A percentile compares a stretch with the other conserved stretches of the same genome.
Conservation (phyloP, 1,140 invertebrate genomes). For the Drosophila subpulchrella region DNA sequence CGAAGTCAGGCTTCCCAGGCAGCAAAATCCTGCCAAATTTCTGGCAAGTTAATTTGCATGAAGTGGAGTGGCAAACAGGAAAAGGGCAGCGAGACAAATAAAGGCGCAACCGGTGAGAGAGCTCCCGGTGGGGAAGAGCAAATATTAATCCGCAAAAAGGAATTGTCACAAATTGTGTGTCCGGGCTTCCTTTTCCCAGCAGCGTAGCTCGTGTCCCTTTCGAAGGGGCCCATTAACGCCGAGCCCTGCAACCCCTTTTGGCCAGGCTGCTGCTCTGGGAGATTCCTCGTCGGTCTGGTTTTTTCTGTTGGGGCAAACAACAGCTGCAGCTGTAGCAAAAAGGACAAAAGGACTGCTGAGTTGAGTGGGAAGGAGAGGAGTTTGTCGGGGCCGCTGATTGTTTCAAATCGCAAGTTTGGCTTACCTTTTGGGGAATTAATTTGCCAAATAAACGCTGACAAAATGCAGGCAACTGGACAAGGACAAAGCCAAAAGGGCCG, state of each 20-base stretch:
- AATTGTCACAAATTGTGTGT: slow-evolving; percentile 82
- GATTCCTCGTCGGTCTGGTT: slow-evolving; percentile 13
- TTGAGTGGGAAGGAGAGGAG: slow-evolving; percentile 2
- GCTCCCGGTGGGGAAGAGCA: slow-evolving; percentile 53
- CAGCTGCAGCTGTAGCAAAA: slow-evolving; percentile 68
- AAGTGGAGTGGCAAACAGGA: slow-evolving; percentile 61
- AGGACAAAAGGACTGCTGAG: slow-evolving; percentile 58
- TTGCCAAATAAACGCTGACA: slow-evolving; percentile 83
- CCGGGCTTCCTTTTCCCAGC: slow-evolving; percentile 39
- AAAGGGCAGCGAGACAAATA: slow-evolving; percentile 67
- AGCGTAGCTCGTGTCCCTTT: slow-evolving; percentile 25
- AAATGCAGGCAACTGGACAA: slow-evolving; percentile 79
- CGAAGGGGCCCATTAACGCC: slow-evolving; percentile 3
- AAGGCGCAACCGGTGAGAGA: slow-evolving; percentile 75
- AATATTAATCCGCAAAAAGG: slow-evolving; percentile 83
- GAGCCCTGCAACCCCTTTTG: slow-evolving; percentile 4
- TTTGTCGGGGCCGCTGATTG: slow-evolving; percentile 63
- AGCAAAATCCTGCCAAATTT: slow-evolving; percentile 58
- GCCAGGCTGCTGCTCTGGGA: slow-evolving; percentile 5
- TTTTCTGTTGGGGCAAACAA: slow-evolving; percentile 68
- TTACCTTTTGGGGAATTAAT: slow-evolving; percentile 83
- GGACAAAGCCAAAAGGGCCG: slow-evolving; percentile 58
- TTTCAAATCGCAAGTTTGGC: slow-evolving; percentile 83
- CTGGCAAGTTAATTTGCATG: slow-evolving; percentile 79
- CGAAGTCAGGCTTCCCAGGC: slow-evolving; percentile 8